These are phyloP conservation scores for Calyptomena viridis DNA, from an alignment of 2,113 vertebrate species.

Conservation along the genomic window DNA sequence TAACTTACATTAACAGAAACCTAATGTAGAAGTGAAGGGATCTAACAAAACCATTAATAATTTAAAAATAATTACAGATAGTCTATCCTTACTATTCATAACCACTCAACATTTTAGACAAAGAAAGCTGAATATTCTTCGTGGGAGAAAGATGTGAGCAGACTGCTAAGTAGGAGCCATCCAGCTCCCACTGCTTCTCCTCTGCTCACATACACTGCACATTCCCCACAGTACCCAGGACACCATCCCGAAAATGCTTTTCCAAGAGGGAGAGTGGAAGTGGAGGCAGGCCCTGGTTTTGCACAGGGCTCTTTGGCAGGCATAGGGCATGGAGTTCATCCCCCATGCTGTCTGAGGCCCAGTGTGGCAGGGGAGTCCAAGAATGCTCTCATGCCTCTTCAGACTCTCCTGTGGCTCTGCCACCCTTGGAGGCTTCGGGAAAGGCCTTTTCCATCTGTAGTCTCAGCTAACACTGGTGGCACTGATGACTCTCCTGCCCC, in stretches of 20 bases:
- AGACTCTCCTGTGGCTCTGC: neutral
- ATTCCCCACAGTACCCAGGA: fast-evolving
- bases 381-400: fast-evolving
- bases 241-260: neutral
- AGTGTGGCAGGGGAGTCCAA: neutral
- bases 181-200: neutral
- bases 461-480: neutral
- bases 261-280: neutral
- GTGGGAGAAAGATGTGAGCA: slow-evolving; percentile 68
- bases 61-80: slow-evolving; percentile 85
- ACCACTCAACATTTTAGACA: slow-evolving; percentile 80
- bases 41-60: slow-evolving; percentile 84
- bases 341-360: neutral
- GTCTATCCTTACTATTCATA: slow-evolving; percentile 80
- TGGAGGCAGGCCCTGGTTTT: neutral
- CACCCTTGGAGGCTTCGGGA: neutral
- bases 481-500: neutral
- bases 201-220: fast-evolving
- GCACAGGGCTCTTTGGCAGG: neutral
- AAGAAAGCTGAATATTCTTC: slow-evolving; percentile 76
- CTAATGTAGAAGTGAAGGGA: slow-evolving; percentile 79
- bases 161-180: slow-evolving; percentile 61
- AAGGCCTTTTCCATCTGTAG: neutral
- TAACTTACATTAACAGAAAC: slow-evolving; percentile 81
- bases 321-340: fast-evolving